Evolutionary conservation across 92 coral and sea anemone species (phyloP).

Genomic region (Nematostella vectensis): DNA sequence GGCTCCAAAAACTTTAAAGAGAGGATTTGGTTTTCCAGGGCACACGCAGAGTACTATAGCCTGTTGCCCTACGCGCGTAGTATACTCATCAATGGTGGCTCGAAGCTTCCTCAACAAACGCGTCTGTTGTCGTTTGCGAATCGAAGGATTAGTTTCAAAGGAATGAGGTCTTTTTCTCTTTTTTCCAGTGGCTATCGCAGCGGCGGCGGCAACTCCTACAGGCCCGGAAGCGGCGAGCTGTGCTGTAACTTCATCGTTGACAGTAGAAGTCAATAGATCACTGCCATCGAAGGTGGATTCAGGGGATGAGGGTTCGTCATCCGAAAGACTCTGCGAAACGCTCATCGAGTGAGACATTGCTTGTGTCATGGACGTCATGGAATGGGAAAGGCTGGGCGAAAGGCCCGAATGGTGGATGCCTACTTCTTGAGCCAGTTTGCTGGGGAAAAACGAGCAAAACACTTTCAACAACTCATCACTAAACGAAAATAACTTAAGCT

Average conservation of each 20-base stretch:
- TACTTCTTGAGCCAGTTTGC: conserved; percentile 91
- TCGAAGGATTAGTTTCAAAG: conserved; percentile 96
- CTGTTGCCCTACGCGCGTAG: conserved; percentile 99
- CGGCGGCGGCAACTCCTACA: conserved; percentile 97
- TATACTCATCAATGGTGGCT: conserved; percentile 91
- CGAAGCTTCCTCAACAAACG: conserved; percentile 88
- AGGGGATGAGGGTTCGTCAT: conserved; percentile 96
- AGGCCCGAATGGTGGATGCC: conserved; percentile 59
- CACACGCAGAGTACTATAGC: conserved; percentile 97
- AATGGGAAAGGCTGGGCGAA: conserved; percentile 66
- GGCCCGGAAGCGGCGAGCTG: conserved; percentile 99
- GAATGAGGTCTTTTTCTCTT: conserved; percentile 96
- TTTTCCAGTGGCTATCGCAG: conserved; percentile 98
- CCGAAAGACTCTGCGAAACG: conserved; percentile 56
- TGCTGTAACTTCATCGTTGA: conserved; percentile 87
- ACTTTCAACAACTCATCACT: not conserved
- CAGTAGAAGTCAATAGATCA: conserved; percentile 72
- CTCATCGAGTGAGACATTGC: conserved; percentile 1
- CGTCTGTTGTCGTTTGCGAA: conserved; percentile 97
- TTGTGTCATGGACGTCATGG: conserved; percentile 7
- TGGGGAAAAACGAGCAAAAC: conserved; percentile 11
- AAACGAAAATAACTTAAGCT: too few species aligned
- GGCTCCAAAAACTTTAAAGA: conserved; percentile 97
- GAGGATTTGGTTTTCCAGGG: conserved; percentile 95
- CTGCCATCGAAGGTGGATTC: conserved; percentile 95